Evolutionary conservation across 1,140 invertebrate species (phyloP).

Genomic region (Vanessa atalanta): DNA sequence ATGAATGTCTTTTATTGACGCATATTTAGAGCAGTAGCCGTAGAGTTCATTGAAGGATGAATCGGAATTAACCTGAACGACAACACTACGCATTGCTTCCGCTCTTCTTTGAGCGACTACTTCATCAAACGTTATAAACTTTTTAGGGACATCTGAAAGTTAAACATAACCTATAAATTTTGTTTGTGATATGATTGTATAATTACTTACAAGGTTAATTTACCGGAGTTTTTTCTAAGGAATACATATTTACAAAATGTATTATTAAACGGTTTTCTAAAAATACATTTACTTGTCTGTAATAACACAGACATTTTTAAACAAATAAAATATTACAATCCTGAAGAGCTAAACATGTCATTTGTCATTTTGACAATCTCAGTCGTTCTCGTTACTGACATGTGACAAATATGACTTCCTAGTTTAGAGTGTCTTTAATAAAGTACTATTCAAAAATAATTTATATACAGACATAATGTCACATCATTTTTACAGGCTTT

Average conservation of each 20-base stretch:
- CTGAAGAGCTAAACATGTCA: conserved; percentile 25
- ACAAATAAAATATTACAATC: conserved; percentile 18
- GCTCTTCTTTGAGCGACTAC: conserved; percentile 70
- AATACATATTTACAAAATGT: conserved; percentile 57
- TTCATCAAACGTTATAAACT: conserved; percentile 72
- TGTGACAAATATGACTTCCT: not conserved
- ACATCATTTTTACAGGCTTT: too few species aligned
- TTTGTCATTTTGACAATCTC: conserved; percentile 8
- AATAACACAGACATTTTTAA: conserved; percentile 72
- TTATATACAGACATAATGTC: too few species aligned
- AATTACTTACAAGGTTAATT: conserved; percentile 2
- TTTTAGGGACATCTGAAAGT: conserved; percentile 68
- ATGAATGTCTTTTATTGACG: conserved; percentile 82
- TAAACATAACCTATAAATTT: conserved; percentile 67
- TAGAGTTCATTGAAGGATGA: conserved; percentile 83
- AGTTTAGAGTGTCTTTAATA: too few species aligned
- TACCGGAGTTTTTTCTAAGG: conserved; percentile 64
- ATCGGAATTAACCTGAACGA: conserved; percentile 84
- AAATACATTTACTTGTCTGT: conserved; percentile 62
- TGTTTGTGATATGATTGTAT: conserved; percentile 34
- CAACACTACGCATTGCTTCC: conserved; percentile 83
- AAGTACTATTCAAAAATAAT: not conserved
- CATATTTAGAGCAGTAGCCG: conserved; percentile 84
- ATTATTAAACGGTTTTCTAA: conserved; percentile 57
- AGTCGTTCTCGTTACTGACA: too few species aligned